Percentiles rank a stretch among this genome's conserved stretches.
These are phyloP conservation scores for Amblyopsis hoosieri DNA, from an alignment of 2,797 vertebrate species.

Conservation along the genomic window DNA sequence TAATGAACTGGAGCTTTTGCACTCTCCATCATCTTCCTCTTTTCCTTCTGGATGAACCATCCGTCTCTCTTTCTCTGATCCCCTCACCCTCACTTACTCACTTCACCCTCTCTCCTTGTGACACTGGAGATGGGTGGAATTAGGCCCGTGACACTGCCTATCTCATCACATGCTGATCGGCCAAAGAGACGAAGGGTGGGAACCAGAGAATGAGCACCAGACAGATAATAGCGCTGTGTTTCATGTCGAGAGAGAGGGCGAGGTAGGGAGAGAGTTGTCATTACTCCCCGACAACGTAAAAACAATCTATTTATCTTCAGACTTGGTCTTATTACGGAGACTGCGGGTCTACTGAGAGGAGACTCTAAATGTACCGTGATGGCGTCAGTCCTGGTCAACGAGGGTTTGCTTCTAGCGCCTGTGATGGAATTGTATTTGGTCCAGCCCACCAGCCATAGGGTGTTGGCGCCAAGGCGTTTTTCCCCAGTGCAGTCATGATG, in stretches of 20 bases:
- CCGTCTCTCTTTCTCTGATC: conserved; percentile 63
- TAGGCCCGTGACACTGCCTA: conserved; percentile 60
- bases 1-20: conserved; percentile 29
- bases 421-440: conserved; percentile 19
- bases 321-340: conserved; percentile 15
- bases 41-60: conserved; percentile 19
- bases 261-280: conserved; percentile 9
- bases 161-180: conserved; percentile 66
- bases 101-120: conserved; percentile 44
- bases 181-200: conserved; percentile 65
- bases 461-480: conserved; percentile 4
- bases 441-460: conserved; percentile 17
- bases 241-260: conserved; percentile 27
- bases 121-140: conserved; percentile 69
- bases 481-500: not conserved
- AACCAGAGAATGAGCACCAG: conserved; percentile 71
- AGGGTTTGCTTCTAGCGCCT: conserved; percentile 4
- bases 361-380: conserved; percentile 21
- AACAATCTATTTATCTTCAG: conserved; percentile 17
- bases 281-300: conserved; percentile 5
- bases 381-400: conserved; percentile 6
- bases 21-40: conserved; percentile 26
- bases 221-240: conserved; percentile 62
- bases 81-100: conserved; percentile 32
- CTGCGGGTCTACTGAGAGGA: conserved; percentile 16